Conservation (phyloP, 2,888 invertebrate genomes). For the Protula sp. region DNA sequence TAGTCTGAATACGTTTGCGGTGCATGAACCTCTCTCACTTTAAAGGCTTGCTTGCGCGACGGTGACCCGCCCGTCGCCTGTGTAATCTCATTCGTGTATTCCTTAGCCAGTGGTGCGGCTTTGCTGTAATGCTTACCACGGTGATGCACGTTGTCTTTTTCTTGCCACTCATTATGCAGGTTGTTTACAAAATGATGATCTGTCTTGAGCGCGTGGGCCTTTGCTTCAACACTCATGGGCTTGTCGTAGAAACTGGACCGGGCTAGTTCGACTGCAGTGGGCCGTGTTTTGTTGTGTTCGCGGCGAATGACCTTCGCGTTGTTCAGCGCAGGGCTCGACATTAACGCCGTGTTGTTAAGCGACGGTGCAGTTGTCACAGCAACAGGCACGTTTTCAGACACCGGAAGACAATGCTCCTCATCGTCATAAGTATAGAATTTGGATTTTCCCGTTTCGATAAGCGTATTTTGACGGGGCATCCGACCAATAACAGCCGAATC, state of each 20-base stretch:
- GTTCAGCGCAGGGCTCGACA: not conserved
- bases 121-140: not conserved
- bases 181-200: constrained; percentile 4
- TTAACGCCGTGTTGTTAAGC: not conserved
- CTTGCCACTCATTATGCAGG: not conserved
- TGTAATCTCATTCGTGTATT: not conserved
- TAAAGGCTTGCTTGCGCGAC: not conserved
- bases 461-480: not conserved
- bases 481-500: not conserved
- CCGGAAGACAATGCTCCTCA: constrained; percentile 4
- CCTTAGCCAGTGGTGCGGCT: not conserved
- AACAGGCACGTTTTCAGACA: not conserved
- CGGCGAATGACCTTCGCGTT: not conserved
- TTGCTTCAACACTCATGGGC: constrained; percentile 4
- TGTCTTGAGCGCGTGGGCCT: not conserved
- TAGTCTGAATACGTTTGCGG: not conserved
- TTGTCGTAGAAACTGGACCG: not conserved
- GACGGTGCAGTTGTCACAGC: too few species aligned
- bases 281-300: not conserved
- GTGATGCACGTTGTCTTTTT: not conserved
- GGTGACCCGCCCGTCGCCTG: not conserved
- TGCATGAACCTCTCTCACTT: not conserved
- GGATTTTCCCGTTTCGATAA: constrained; percentile 32
- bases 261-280: not conserved
- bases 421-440: constrained; percentile 40